phyloP scores from a whole-genome alignment of 1,140 invertebrate species.

The Micrasema minimum region DNA sequence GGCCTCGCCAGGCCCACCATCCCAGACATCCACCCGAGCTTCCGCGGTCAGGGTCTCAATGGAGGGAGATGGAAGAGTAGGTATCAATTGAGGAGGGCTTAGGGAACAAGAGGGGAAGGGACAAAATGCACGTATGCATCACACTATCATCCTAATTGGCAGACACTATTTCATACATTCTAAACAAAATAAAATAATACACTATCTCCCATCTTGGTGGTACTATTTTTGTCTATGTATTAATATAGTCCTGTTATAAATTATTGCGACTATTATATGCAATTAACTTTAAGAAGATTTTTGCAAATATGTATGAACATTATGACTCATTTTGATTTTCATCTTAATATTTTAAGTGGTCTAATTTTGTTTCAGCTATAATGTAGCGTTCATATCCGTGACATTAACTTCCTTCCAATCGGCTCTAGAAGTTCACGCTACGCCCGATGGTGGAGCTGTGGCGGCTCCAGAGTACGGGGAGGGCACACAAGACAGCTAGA shows the following conservation, averaged over 20 bases:
- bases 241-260: background rate
- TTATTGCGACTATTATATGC: background rate
- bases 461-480: constrained; percentile 95
- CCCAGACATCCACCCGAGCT: too few relatives aligned
- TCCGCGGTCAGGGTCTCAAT: too few relatives aligned
- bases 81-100: too few relatives aligned
- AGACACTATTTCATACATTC: too few relatives aligned
- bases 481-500: constrained; percentile 90
- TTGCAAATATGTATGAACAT: background rate
- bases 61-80: too few relatives aligned
- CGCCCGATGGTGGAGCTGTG: constrained; percentile 92
- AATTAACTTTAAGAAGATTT: background rate
- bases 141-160: too few relatives aligned
- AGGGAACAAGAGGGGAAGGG: too few relatives aligned
- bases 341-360: constrained; percentile 7
- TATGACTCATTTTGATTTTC: constrained; percentile 12
- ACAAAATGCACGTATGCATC: too few relatives aligned
- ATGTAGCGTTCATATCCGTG: constrained; percentile 86
- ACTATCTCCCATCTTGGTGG: too few relatives aligned
- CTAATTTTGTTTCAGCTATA: constrained; percentile 75
- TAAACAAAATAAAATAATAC: too few relatives aligned
- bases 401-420: constrained; percentile 96
- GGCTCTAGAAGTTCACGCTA: constrained; percentile 93
- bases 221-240: background rate
- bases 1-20: too few relatives aligned